Conservation (phyloP, 35 echinoderm and acorn worm species). For the Eucidaris tribuloides region DNA sequence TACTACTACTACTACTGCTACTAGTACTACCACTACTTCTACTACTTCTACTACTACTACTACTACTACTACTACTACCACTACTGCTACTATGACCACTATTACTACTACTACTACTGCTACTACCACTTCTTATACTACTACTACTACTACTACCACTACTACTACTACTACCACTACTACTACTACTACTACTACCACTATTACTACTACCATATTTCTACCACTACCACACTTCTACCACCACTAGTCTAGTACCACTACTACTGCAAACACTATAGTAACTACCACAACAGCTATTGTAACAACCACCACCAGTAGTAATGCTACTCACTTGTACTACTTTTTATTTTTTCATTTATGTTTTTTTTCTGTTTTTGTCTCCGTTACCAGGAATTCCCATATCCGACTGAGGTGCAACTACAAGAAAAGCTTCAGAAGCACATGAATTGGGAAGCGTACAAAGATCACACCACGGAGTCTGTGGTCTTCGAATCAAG, state of each 20-base stretch:
- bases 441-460: constrained; percentile 65
- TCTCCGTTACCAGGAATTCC: constrained; percentile 44
- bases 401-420: constrained; percentile 53
- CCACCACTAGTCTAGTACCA: neutral
- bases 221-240: neutral
- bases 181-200: too few species aligned
- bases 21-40: too few species aligned
- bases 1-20: too few species aligned
- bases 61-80: too few species aligned
- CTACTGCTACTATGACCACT: too few species aligned
- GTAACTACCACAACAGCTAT: neutral
- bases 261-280: neutral
- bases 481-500: constrained; percentile 30
- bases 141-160: too few species aligned
- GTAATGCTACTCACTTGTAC: neutral
- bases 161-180: too few species aligned
- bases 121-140: too few species aligned
- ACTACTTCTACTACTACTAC: too few species aligned
- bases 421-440: constrained; percentile 55
- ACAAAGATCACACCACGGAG: constrained; percentile 22
- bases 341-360: too few species aligned
- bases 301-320: neutral
- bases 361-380: too few species aligned
- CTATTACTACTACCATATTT: neutral
- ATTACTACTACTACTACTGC: too few species aligned